Percentiles rank a stretch among this genome's conserved stretches.
Conservation (phyloP, 2,113 vertebrate species). For the Nansenia antarctica region DNA sequence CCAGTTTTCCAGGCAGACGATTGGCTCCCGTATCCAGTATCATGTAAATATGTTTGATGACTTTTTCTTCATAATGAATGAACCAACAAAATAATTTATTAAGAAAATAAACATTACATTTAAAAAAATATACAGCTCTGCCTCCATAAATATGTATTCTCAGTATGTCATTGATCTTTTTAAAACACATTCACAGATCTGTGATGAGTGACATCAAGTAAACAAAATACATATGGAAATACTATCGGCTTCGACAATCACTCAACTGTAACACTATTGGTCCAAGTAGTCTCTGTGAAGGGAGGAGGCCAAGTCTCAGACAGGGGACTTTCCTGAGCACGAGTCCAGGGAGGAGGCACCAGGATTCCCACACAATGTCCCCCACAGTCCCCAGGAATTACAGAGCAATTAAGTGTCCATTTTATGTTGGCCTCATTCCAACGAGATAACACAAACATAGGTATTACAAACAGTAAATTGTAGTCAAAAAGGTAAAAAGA, state of each 20-base stretch:
- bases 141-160: background rate
- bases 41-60: too few relatives aligned
- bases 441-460: background rate
- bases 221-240: background rate
- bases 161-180: background rate
- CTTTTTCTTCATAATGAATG: slow-evolving; percentile 4
- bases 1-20: background rate
- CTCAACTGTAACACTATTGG: background rate
- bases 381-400: background rate
- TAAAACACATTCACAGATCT: background rate
- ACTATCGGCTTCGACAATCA: background rate
- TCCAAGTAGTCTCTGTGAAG: background rate
- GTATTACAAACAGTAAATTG: too few relatives aligned
- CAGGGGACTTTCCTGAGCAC: background rate
- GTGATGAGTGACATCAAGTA: background rate
- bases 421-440: background rate
- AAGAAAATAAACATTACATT: slow-evolving; percentile 9
- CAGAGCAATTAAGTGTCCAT: background rate
- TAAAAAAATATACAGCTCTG: slow-evolving; percentile 4
- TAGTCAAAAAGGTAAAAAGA: background rate
- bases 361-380: slow-evolving; percentile 7
- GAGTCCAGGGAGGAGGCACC: background rate
- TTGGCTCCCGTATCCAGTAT: too few relatives aligned
- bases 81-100: slow-evolving; percentile 12
- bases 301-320: background rate